Evolutionary conservation across 2,888 invertebrate species (phyloP), one percentile per base, ranked within the genome.

Genomic region (Gibbula magus): DNA sequence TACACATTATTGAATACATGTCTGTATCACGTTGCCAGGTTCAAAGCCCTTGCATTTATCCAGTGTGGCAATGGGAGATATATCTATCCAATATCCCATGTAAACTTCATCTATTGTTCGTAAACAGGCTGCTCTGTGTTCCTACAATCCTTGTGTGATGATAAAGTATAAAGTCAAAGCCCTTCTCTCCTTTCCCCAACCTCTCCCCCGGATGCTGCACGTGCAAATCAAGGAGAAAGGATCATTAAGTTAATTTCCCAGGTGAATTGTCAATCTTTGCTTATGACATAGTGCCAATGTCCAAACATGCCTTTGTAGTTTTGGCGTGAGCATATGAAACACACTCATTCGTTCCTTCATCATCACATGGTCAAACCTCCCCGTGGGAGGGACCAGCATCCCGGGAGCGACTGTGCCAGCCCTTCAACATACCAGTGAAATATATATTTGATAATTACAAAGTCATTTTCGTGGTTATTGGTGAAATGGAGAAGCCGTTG

Each of bases 401-500:
- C 61, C 61, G 16, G 3, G 29, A 25, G 61, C 25, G 29, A 2
- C 25, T 61, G 4, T 32, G 8, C 61, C 22, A 22, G 25, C 29
- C 61, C 16, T 61, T 25, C 29, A 29, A 61, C 29, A 61, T 29
- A 61, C 29, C 16, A 25, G 61, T 61, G 61, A 61, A 61, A 61
- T 16, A 20, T 25, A 61, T 61, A 61, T 61, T 32, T 61, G 61
- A 61, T 61, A 61, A 61, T 61, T 61, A 61, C 61, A 61, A 61
- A 22, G 25, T 32, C 61, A 61, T 61, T 61, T 32, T 61, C 29
- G 25, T 25, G 22, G 56, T 22, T 61, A 29, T 25, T 61, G 18
- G 25, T 22, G 61, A 45, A 45, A 45, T 45, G 5, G 45, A 45
- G 45, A 45, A 10, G 10, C 45, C 1, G 13, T 13, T 4, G 45